Evolutionary conservation across 2,113 vertebrate genomes (phyloP), one percentile per base, ranked within the genome.

Genomic region (Macquaria australasica): DNA sequence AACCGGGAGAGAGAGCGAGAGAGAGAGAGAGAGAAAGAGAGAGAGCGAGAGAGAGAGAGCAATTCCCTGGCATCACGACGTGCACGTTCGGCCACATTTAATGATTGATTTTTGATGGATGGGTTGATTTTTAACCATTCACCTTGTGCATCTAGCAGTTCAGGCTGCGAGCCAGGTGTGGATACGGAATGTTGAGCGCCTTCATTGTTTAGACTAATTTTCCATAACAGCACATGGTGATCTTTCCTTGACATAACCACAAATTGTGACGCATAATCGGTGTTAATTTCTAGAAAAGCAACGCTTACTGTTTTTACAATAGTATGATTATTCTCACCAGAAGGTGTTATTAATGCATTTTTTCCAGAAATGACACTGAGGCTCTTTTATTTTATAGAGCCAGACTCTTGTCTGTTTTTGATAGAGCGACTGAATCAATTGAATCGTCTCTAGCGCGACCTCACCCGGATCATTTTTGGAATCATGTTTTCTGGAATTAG

Each of bases 361-460:
- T 50, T 76, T 20, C 28, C 62, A 59, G 28, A 58, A 79, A 59
- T 79, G 37, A 53, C 80, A 73, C 48, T 64, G 60, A 28, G 53
- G 62, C 48, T 80, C 18, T 58, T 39, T 39, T 51, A 18, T 73
- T 68, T 68, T 79, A 50, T 16, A 25, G 37, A 78, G 28, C 67
- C 34, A 62, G 39, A 59, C 77, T 70, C 58, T 31, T 84, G 10
- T 87, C 31, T 77, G 76, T 51, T 51, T 78, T 82, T 73, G 66
- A 75, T 71, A 70, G 51, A 88, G 82, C 80, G 64, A 68, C 81
- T 82, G 73, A 80, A 74, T 86, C 70, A 55, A 45, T 88, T 64
- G 71, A 84, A 82, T 84, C 87, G 94, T 94, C 93, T 96, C 94
- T 89, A 82, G 93, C 86, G 95, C 93, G 94, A 95, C 95, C 94